A percentile compares a stretch with the other conserved stretches of the same genome.
Evolutionary conservation across 2,113 vertebrate species (phyloP).

Genomic region (Xenus cinereus): DNA sequence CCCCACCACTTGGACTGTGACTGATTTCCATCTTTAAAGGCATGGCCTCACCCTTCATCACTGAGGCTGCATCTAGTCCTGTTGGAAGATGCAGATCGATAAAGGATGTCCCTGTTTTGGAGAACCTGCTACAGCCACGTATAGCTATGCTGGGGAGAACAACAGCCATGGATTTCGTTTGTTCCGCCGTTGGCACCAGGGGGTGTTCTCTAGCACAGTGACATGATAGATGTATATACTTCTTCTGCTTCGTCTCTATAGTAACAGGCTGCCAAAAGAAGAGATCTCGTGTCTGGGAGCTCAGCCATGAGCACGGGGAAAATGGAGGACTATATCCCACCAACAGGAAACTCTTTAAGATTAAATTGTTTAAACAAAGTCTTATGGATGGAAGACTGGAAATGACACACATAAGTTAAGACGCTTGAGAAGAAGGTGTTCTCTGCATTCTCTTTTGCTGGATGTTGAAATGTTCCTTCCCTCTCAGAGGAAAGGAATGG

Average conservation of each 20-base stretch:
- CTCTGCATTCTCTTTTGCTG: not conserved
- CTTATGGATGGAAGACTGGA: not conserved
- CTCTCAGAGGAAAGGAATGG: not conserved
- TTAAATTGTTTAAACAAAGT: not conserved
- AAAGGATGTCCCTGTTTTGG: not conserved
- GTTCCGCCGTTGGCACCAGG: not conserved
- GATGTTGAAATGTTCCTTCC: not conserved
- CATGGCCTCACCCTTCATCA: not conserved
- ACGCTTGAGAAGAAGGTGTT: not conserved
- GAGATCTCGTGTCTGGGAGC: not conserved
- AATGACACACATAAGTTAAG: not conserved
- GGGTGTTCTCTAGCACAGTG: not conserved
- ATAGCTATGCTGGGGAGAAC: not conserved
- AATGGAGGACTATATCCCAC: not conserved
- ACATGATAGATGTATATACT: not conserved
- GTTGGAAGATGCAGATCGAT: not conserved
- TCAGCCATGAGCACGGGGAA: not conserved
- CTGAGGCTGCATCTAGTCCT: not conserved
- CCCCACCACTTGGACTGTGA: not conserved
- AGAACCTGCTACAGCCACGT: not conserved
- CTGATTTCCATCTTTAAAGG: not conserved
- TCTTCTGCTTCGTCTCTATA: slow-evolving; percentile 16
- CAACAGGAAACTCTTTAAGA: not conserved
- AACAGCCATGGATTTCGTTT: not conserved
- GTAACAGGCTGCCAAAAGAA: slow-evolving; percentile 1